Evolutionary conservation across 2,113 vertebrate genomes (phyloP), one percentile per base, ranked within the genome.

Genomic region (Chionis minor): DNA sequence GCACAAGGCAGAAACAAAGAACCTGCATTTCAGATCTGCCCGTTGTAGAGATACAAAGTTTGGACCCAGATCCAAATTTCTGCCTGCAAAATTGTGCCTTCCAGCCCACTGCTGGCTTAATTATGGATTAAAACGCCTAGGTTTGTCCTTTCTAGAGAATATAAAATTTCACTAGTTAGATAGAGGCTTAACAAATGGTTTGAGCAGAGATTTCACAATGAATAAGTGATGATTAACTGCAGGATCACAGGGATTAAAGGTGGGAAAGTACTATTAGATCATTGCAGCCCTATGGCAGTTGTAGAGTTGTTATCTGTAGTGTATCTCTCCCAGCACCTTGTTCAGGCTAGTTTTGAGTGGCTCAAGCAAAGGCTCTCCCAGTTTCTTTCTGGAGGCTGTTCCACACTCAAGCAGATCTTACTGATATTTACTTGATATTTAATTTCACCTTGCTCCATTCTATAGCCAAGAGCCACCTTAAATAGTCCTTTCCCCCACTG

Each of bases 191-290:
- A 78, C 35, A 91, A 97, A 91, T 82, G 81, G 88, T 80, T 85
- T 94, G 90, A 95, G 67, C 81, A 85, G 90, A 90, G 94, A 91
- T 97, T 97, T 97, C 92, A 93, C 95, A 97, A 97, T 49, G 49
- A 77, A 24, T 49, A 58, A 19, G 23, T 75, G 94, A 96, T 96
- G 95, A 96, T 94, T 97, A 97, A 95, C 88, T 84, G 58, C 38
- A 75, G 95, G 90, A 96, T 96, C 91, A 91, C 56, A 94, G 90
- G 94, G 91, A 96, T 96, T 96, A 97, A 94, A 93, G 86, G 66
- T 79, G 75, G 91, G 77, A 96, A 90, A 88, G 74, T 89, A 49
- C 56, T 83, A 86, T 97, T 96, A 93, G 91, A 83, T 97, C 97
- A 95, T 63, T 86, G 81, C 77, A 90, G 88, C 92, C 86, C 95